phyloP scores from a whole-genome alignment of 2,888 invertebrate species.

The Cerastis rubricosa region DNA sequence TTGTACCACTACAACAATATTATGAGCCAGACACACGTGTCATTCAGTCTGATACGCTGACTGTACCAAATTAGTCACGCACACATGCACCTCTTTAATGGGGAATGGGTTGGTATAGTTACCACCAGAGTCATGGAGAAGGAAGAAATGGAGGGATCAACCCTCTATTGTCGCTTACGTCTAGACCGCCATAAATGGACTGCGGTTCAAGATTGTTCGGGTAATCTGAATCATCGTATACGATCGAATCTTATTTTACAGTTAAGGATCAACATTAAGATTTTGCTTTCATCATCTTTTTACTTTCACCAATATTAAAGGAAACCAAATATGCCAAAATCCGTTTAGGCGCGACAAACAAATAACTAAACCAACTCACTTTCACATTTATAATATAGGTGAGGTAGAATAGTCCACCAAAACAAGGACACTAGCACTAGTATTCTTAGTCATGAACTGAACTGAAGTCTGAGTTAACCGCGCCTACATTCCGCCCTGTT shows the following conservation, averaged over 20 bases:
- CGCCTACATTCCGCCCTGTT: no score
- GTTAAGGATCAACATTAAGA: not conserved
- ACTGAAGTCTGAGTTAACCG: no score
- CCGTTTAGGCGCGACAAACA: not conserved
- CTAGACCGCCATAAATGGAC: slow-evolving; percentile 14
- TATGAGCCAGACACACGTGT: slow-evolving; percentile 79
- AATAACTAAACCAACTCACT: not conserved
- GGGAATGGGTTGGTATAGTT: slow-evolving; percentile 69
- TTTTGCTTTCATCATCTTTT: not conserved
- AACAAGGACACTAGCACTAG: no score
- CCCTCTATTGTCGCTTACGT: slow-evolving; percentile 8
- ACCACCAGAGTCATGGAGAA: slow-evolving; percentile 46
- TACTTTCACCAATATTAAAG: not conserved
- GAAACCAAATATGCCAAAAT: not conserved
- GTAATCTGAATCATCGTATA: not conserved
- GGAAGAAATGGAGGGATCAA: slow-evolving; percentile 34
- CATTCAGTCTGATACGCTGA: slow-evolving; percentile 65
- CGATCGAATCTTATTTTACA: not conserved
- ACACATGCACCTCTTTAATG: slow-evolving; percentile 82
- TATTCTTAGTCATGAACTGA: no score
- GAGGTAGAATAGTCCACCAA: not conserved
- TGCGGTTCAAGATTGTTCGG: not conserved
- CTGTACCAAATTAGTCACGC: slow-evolving; percentile 80
- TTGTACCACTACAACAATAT: slow-evolving; percentile 78
- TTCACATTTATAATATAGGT: not conserved